Evolutionary conservation across 2,888 invertebrate genomes (phyloP).

Genomic region (Acleris literana): DNA sequence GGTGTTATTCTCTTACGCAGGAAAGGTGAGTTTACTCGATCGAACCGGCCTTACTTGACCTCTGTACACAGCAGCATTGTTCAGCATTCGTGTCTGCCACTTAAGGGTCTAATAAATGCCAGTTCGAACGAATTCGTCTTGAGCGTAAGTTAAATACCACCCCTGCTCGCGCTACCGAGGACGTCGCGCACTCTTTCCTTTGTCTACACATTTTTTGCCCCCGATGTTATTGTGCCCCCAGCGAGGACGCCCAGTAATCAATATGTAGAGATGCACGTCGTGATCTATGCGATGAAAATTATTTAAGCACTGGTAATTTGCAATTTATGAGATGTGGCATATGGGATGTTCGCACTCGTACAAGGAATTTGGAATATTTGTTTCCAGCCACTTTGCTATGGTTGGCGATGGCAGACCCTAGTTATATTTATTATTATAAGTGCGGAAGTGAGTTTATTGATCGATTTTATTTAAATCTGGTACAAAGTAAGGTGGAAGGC

Average conservation of each 20-base stretch:
- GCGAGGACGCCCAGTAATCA: slow-evolving; percentile 55
- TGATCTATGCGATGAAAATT: slow-evolving; percentile 31
- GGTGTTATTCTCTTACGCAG: slow-evolving; percentile 29
- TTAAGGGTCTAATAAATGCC: no score
- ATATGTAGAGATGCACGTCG: slow-evolving; percentile 20
- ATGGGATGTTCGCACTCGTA: slow-evolving; percentile 3
- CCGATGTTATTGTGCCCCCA: slow-evolving; percentile 52
- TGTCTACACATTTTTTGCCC: slow-evolving; percentile 69
- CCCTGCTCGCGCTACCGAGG: slow-evolving; percentile 57
- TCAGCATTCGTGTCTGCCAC: no score
- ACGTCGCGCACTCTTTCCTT: slow-evolving; percentile 70
- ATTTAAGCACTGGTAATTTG: slow-evolving; percentile 15
- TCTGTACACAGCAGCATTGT: no score
- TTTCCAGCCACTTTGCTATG: background rate
- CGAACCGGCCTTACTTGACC: no score
- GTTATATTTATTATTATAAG: no score
- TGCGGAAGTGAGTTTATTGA: no score
- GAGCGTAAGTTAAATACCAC: no score
- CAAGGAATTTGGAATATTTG: slow-evolving; percentile 7
- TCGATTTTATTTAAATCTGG: no score
- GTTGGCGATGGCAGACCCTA: background rate
- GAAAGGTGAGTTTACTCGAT: no score
- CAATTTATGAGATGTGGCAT: slow-evolving; percentile 31
- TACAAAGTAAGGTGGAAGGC: no score
- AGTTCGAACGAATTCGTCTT: no score